Evolutionary conservation across 2,888 invertebrate species (phyloP).

Genomic region (Lepidocyrtinus sp.): DNA sequence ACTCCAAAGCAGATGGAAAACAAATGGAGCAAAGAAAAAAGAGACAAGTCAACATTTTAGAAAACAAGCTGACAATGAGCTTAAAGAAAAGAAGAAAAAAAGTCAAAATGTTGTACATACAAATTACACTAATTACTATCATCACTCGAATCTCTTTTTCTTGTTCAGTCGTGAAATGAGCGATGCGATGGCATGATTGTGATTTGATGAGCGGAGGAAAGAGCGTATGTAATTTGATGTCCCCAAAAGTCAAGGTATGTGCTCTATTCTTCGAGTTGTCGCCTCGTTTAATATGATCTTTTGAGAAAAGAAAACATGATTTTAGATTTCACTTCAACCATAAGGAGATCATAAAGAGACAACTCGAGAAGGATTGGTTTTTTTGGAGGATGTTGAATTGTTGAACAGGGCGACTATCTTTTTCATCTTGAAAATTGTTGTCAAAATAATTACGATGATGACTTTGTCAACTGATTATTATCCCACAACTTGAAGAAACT

Average conservation of each 20-base stretch:
- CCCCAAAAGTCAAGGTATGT: background rate
- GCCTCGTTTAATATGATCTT: background rate
- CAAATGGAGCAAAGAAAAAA: background rate
- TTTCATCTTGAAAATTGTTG: background rate
- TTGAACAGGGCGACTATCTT: background rate
- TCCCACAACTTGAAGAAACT: background rate
- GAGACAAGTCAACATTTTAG: background rate
- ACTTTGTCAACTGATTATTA: background rate
- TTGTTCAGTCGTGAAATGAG: too few relatives aligned
- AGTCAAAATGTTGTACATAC: constrained; percentile 33
- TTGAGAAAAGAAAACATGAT: too few relatives aligned
- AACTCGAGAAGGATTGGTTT: too few relatives aligned
- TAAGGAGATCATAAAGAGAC: too few relatives aligned
- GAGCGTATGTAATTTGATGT: background rate
- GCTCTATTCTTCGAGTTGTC: background rate
- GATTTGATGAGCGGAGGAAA: background rate
- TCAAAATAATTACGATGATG: background rate
- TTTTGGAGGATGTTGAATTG: too few relatives aligned
- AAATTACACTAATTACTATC: constrained; percentile 39
- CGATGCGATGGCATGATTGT: too few relatives aligned
- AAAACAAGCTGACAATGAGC: constrained; percentile 2
- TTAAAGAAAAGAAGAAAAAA: constrained; percentile 17
- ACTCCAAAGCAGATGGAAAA: background rate
- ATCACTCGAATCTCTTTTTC: constrained; percentile 21
- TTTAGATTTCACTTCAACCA: too few relatives aligned